phyloP scores from a whole-genome alignment of 2,888 invertebrate species.

The Onchidella celtica region DNA sequence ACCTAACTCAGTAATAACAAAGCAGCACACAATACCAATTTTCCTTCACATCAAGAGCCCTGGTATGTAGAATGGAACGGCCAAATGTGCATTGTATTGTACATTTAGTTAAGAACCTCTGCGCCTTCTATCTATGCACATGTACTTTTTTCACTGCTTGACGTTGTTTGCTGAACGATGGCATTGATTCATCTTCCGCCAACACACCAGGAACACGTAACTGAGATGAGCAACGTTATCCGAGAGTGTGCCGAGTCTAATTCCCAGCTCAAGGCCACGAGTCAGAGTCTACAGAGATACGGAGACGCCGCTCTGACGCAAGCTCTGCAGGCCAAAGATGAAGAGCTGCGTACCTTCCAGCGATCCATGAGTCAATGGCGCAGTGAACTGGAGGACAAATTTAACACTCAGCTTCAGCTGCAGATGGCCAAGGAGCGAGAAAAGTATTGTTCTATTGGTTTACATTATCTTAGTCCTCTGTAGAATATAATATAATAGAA shows the following conservation, averaged over 20 bases:
- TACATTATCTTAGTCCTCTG: too few relatives aligned
- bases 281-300: slow-evolving; percentile 42
- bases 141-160: too few relatives aligned
- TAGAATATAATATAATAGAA: too few relatives aligned
- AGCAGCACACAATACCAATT: too few relatives aligned
- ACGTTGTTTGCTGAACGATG: too few relatives aligned
- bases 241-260: slow-evolving; percentile 48
- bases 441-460: slow-evolving; percentile 58
- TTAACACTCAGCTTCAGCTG: slow-evolving; percentile 63
- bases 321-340: slow-evolving; percentile 61
- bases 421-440: slow-evolving; percentile 63
- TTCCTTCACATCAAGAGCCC: too few relatives aligned
- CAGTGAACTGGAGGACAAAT: slow-evolving; percentile 61
- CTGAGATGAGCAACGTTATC: slow-evolving; percentile 55
- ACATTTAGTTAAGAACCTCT: too few relatives aligned
- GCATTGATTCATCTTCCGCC: too few relatives aligned
- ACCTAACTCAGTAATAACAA: neutral
- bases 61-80: too few relatives aligned
- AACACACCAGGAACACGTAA: slow-evolving; percentile 62
- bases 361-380: slow-evolving; percentile 62
- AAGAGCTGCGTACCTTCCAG: slow-evolving; percentile 64
- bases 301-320: slow-evolving; percentile 54
- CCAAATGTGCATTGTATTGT: too few relatives aligned
- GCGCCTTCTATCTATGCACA: too few relatives aligned
- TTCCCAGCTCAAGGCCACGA: slow-evolving; percentile 32